phyloP scores from a whole-genome alignment of 2,888 invertebrate species.

The Arrhopalites spinosus region DNA sequence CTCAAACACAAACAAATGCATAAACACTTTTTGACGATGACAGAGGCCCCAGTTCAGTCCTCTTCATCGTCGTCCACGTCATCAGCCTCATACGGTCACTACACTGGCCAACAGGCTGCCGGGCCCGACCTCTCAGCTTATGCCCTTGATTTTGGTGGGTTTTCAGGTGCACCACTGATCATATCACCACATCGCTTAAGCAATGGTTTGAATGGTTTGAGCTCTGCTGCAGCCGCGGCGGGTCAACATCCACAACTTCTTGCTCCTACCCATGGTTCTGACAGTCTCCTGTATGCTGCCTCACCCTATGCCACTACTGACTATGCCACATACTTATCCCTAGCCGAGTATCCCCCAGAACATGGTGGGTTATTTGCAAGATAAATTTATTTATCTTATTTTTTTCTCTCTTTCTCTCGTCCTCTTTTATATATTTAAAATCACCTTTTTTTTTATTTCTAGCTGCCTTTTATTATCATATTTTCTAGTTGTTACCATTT shows the following conservation, averaged over 20 bases:
- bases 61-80: constrained; percentile 45
- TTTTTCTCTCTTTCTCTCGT: constrained; percentile 1
- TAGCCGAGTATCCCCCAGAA: constrained; percentile 63
- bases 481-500: neutral
- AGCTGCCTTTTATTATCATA: neutral
- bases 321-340: constrained; percentile 87
- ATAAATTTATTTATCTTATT: constrained; percentile 40
- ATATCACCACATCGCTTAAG: constrained; percentile 70
- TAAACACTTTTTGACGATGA: constrained; percentile 54
- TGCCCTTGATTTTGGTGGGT: constrained; percentile 55
- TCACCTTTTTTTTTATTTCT: neutral
- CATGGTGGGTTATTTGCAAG: constrained; percentile 57
- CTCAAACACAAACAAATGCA: constrained; percentile 54
- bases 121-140: constrained; percentile 39
- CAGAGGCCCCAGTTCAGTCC: constrained; percentile 41
- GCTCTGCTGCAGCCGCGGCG: constrained; percentile 68
- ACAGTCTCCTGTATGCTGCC: constrained; percentile 78
- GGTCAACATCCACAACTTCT: constrained; percentile 67
- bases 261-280: constrained; percentile 71
- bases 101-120: constrained; percentile 33
- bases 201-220: constrained; percentile 61
- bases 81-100: constrained; percentile 37
- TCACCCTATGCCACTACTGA: constrained; percentile 68
- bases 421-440: neutral
- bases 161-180: constrained; percentile 83